phyloP scores from a whole-genome alignment of 2,113 vertebrate species.

The Hippocampus comes region DNA sequence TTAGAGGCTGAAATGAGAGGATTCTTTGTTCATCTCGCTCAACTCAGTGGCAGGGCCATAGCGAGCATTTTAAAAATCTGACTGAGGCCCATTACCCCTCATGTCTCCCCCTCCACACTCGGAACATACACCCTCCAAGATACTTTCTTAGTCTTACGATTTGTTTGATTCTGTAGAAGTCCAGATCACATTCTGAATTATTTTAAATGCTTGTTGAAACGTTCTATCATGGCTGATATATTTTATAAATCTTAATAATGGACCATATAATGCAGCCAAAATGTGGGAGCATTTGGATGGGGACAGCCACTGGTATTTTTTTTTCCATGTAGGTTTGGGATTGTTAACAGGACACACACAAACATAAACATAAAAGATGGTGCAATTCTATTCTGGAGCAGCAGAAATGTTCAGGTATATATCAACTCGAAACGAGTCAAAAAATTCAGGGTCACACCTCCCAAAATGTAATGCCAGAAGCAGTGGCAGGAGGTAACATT shows the following conservation, averaged over 20 bases:
- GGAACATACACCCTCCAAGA: not conserved
- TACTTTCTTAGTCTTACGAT: not conserved
- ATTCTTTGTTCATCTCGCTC: not conserved
- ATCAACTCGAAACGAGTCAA: too few species aligned
- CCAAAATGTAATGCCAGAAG: too few species aligned
- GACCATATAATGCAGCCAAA: too few species aligned
- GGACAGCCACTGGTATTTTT: not conserved
- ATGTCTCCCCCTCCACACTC: not conserved
- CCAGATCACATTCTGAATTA: not conserved
- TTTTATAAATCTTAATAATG: not conserved
- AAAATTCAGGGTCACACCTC: too few species aligned
- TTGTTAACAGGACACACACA: not conserved
- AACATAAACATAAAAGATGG: too few species aligned
- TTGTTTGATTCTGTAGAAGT: not conserved
- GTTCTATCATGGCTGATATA: not conserved
- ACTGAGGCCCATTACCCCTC: not conserved
- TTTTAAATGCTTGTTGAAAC: not conserved
- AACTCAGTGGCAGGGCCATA: not conserved
- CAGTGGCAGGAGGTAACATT: too few species aligned
- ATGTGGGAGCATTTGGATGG: not conserved
- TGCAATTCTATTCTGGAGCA: not conserved
- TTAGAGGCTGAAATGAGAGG: not conserved
- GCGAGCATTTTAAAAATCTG: not conserved
- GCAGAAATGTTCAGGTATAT: not conserved
- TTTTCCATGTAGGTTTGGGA: not conserved